Evolutionary conservation across 2,797 vertebrate species (phyloP).

Genomic region (Propithecus deckenii): DNA sequence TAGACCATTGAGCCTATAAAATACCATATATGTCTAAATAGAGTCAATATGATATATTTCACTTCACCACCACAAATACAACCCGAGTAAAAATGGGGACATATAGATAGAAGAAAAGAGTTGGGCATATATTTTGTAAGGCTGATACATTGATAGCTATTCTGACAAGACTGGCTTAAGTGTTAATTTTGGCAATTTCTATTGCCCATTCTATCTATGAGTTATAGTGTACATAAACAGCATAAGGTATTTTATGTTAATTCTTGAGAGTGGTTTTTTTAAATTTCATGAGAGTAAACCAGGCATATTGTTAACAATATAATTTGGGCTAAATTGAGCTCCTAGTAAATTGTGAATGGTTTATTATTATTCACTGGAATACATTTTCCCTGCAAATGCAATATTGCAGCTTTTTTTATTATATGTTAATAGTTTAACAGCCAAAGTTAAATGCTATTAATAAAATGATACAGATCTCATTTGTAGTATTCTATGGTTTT

Average conservation of each 20-base stretch:
- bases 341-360: slow-evolving; percentile 64
- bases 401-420: slow-evolving; percentile 61
- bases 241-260: slow-evolving; percentile 66
- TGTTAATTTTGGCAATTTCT: slow-evolving; percentile 52
- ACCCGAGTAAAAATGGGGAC: background rate
- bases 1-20: background rate
- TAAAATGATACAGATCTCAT: slow-evolving; percentile 61
- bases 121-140: background rate
- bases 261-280: slow-evolving; percentile 51
- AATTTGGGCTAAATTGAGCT: slow-evolving; percentile 72
- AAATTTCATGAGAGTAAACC: slow-evolving; percentile 69
- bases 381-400: slow-evolving; percentile 65
- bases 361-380: slow-evolving; percentile 70
- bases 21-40: background rate
- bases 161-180: slow-evolving; percentile 15
- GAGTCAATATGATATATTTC: background rate
- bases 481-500: slow-evolving; percentile 50
- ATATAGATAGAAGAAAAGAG: background rate
- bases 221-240: slow-evolving; percentile 40
- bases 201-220: background rate
- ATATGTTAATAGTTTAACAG: slow-evolving; percentile 76
- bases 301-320: slow-evolving; percentile 71
- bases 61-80: background rate
- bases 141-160: background rate
- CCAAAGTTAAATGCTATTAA: slow-evolving; percentile 72